Percentiles rank a stretch among this genome's conserved stretches.
phyloP scores from a whole-genome alignment of 2,888 invertebrate genomes.

The Ectropis crepuscularia region DNA sequence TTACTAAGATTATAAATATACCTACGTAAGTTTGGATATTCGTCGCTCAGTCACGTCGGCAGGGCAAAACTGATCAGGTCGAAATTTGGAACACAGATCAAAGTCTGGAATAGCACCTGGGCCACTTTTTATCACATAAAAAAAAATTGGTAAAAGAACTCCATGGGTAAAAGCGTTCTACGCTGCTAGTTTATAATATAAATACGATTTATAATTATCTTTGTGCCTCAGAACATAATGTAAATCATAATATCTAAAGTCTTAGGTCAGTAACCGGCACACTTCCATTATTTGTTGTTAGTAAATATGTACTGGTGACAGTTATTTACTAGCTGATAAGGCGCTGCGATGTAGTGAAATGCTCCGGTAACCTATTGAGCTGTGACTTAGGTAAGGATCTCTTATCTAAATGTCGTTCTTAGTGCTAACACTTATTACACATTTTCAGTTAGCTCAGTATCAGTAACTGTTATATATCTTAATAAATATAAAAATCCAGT shows the following conservation, averaged over 20 bases:
- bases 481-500: too few relatives aligned
- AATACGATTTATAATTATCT: not conserved
- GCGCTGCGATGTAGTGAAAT: slow-evolving; percentile 2
- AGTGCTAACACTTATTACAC: not conserved
- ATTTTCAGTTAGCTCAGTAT: too few relatives aligned
- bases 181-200: not conserved
- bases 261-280: slow-evolving; percentile 19
- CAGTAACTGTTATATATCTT: too few relatives aligned
- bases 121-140: too few relatives aligned
- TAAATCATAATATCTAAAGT: slow-evolving; percentile 6
- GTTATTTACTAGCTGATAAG: slow-evolving; percentile 13
- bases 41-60: too few relatives aligned
- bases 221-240: not conserved
- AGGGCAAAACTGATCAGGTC: too few relatives aligned
- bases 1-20: too few relatives aligned
- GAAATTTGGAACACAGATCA: too few relatives aligned
- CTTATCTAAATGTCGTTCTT: not conserved
- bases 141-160: too few relatives aligned
- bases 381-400: slow-evolving; percentile 1
- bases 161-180: too few relatives aligned
- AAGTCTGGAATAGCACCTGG: too few relatives aligned
- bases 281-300: slow-evolving; percentile 9
- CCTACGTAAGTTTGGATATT: too few relatives aligned
- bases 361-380: slow-evolving; percentile 10
- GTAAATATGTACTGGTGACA: slow-evolving; percentile 9